These are phyloP conservation scores for Pseudorhiza aurosa DNA, from an alignment of 30 jellyfish, hydroid and myxozoan genomes.

Conservation along the genomic window DNA sequence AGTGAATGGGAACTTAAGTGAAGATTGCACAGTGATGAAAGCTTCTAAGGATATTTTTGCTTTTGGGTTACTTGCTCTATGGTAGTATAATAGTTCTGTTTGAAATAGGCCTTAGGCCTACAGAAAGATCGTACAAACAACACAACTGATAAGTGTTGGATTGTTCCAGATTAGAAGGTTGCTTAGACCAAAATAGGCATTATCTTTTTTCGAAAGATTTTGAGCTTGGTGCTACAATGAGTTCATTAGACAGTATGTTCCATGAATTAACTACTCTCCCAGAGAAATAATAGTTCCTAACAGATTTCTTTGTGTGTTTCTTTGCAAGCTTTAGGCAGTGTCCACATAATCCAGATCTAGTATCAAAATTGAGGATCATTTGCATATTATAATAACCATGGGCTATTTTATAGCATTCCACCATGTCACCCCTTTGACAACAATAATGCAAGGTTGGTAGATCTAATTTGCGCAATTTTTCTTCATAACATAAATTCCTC, in stretches of 20 bases:
- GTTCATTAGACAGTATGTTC: slow-evolving; percentile 30
- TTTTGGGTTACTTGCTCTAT: too few species aligned
- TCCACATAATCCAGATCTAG: too few species aligned
- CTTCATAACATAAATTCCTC: slow-evolving; percentile 11
- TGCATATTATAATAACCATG: slow-evolving; percentile 16
- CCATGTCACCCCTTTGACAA: slow-evolving; percentile 40
- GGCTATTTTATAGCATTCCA: slow-evolving; percentile 33
- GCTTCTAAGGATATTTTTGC: too few species aligned
- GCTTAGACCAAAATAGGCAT: slow-evolving; percentile 6
- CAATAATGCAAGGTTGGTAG: slow-evolving; percentile 34
- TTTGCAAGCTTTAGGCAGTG: too few species aligned
- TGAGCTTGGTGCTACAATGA: slow-evolving; percentile 7
- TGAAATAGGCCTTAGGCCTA: background rate
- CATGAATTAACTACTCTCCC: background rate
- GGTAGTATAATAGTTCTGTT: too few species aligned
- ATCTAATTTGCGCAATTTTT: slow-evolving; percentile 10
- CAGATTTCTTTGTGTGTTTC: background rate
- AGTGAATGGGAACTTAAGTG: too few species aligned
- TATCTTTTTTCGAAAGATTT: slow-evolving; percentile 1
- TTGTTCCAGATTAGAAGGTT: background rate
- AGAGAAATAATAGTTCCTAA: background rate
- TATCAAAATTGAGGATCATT: too few species aligned
- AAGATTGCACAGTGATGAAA: too few species aligned
- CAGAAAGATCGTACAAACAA: background rate
- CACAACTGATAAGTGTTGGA: background rate